These are phyloP conservation scores for Trinectes maculatus DNA, from an alignment of 2,113 vertebrate genomes.

Conservation along the genomic window DNA sequence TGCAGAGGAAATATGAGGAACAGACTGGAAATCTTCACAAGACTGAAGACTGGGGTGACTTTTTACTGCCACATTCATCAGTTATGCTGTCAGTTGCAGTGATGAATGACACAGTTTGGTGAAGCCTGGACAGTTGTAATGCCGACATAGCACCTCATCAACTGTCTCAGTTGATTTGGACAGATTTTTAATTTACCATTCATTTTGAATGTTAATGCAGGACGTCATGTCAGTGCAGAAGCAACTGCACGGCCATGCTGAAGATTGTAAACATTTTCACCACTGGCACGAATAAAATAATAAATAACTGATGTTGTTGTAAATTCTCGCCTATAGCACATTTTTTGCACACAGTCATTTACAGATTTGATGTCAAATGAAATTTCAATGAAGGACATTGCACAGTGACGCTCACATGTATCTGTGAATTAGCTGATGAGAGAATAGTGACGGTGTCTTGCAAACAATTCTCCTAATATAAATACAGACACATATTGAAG, in stretches of 20 bases:
- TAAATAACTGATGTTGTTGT: too few species aligned
- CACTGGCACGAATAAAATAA: too few species aligned
- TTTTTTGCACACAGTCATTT: too few species aligned
- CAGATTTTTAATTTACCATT: background rate
- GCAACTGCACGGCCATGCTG: too few species aligned
- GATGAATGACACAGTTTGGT: background rate
- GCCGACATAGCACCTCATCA: background rate
- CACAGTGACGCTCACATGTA: too few species aligned
- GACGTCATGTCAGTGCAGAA: background rate
- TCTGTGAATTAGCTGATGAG: too few species aligned
- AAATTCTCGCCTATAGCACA: too few species aligned
- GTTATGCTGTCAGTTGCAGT: background rate
- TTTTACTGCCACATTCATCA: background rate
- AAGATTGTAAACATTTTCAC: too few species aligned
- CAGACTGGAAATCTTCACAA: slow-evolving; percentile 35
- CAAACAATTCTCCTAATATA: background rate
- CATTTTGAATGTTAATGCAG: background rate
- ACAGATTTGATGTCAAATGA: too few species aligned
- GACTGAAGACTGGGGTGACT: background rate
- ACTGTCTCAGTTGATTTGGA: background rate
- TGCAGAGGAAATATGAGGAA: slow-evolving; percentile 46
- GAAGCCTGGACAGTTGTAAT: background rate
- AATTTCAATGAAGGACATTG: too few species aligned
- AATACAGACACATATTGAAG: background rate
- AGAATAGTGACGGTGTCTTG: too few species aligned